Conservation (phyloP, 92 coral and sea anemone species). For the Parazoanthus darwini region DNA sequence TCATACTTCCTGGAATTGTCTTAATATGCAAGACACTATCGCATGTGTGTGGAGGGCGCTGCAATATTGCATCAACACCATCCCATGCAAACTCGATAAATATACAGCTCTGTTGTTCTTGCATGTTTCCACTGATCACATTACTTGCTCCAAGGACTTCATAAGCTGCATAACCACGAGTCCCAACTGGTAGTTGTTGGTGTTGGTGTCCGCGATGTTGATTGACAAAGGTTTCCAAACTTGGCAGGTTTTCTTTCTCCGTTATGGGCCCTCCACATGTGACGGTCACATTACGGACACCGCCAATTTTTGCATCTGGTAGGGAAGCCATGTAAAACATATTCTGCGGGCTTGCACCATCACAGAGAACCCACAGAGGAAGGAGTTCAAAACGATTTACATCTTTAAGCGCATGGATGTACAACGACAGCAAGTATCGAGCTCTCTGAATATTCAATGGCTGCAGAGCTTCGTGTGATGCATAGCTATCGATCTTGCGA, state of each 20-base stretch:
- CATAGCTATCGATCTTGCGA: slow-evolving; percentile 54
- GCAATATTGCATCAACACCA: slow-evolving; percentile 67
- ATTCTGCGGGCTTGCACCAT: slow-evolving; percentile 61
- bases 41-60: slow-evolving; percentile 87
- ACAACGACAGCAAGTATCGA: slow-evolving; percentile 77
- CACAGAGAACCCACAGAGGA: slow-evolving; percentile 76
- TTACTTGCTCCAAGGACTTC: slow-evolving; percentile 75
- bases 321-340: slow-evolving; percentile 66
- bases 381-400: slow-evolving; percentile 28
- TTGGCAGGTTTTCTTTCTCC: slow-evolving; percentile 53
- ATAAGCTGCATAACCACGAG: slow-evolving; percentile 81
- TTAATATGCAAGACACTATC: slow-evolving; percentile 85
- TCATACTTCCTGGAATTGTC: slow-evolving; percentile 83
- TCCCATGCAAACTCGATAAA: slow-evolving; percentile 94
- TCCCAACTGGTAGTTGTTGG: slow-evolving; percentile 48
- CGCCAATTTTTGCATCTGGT: slow-evolving; percentile 41
- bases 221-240: slow-evolving; percentile 44
- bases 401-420: slow-evolving; percentile 65
- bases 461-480: slow-evolving; percentile 46
- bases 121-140: slow-evolving; percentile 42
- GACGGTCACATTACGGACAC: slow-evolving; percentile 59
- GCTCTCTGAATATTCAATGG: slow-evolving; percentile 61
- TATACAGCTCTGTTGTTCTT: slow-evolving; percentile 66
- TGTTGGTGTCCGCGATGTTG: slow-evolving; percentile 36
- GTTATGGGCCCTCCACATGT: slow-evolving; percentile 52